These are phyloP conservation scores for Sinonovacula constricta DNA, from an alignment of 1,140 invertebrate species.

Conservation along the genomic window DNA sequence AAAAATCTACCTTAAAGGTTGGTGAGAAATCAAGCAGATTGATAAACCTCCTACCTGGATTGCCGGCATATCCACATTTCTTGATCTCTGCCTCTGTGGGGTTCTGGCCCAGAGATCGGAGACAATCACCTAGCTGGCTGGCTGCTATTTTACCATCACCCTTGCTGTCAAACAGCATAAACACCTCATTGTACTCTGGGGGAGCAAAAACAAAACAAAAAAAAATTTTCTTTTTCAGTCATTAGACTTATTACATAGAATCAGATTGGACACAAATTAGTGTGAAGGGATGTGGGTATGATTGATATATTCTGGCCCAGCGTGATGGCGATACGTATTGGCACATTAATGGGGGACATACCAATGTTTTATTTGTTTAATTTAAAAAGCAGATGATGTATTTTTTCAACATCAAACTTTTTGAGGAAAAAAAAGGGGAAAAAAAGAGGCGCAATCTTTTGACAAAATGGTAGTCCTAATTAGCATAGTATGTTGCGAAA, in stretches of 20 bases:
- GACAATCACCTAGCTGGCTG: conserved; percentile 96
- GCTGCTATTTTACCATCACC: conserved; percentile 99
- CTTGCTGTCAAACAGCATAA: conserved; percentile 96
- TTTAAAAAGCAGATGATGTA: no score
- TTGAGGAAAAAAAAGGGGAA: no score
- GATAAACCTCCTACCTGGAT: conserved; percentile 67
- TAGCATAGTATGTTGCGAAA: no score
- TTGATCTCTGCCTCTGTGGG: conserved; percentile 99
- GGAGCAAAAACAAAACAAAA: conserved; percentile 45
- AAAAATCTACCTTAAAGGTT: no score
- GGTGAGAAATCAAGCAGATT: no score
- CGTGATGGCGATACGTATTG: background rate
- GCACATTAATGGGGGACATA: no score
- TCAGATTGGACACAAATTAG: background rate
- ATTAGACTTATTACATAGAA: background rate
- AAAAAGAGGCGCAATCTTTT: no score
- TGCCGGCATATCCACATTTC: conserved; percentile 85
- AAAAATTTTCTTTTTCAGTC: background rate
- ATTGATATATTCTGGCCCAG: background rate
- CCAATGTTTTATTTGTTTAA: no score
- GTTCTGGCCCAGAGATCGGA: conserved; percentile 97
- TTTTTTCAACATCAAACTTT: no score
- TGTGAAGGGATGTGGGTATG: background rate
- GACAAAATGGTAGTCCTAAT: no score
- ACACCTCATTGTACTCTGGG: conserved; percentile 87